phyloP scores from a whole-genome alignment of 2,113 vertebrate genomes.

The Odocoileus hemionus region DNA sequence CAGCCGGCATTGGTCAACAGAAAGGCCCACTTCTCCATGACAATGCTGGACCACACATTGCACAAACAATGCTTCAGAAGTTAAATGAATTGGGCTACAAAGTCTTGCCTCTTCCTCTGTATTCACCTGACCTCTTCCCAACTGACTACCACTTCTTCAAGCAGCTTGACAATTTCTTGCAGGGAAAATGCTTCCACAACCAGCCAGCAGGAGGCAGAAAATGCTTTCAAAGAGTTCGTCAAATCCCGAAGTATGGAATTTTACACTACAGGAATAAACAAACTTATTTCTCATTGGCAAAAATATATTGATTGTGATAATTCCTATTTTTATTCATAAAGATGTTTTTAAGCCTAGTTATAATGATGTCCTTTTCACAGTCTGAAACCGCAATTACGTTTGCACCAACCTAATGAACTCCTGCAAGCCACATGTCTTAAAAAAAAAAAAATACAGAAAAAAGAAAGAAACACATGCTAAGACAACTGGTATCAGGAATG shows the following conservation, averaged over 20 bases:
- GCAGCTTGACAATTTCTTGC: background rate
- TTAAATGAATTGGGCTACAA: background rate
- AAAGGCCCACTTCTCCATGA: background rate
- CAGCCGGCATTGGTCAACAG: background rate
- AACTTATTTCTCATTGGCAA: background rate
- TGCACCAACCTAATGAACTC: background rate
- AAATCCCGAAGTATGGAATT: background rate
- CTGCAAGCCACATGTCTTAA: background rate
- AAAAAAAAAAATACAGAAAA: background rate
- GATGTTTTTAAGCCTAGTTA: background rate
- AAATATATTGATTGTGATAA: background rate
- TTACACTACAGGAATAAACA: background rate
- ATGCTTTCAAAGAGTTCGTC: background rate
- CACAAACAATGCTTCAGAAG: background rate
- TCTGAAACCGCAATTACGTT: fast-evolving
- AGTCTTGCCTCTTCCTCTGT: background rate
- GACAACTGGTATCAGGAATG: too few relatives aligned
- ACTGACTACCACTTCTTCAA: background rate
- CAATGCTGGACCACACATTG: background rate
- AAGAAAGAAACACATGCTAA: background rate
- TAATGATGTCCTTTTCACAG: background rate
- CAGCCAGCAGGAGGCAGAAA: background rate
- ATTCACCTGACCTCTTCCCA: background rate
- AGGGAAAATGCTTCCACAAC: background rate
- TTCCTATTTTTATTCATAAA: background rate